Percentiles rank a stretch among this genome's conserved stretches.
phyloP scores from a whole-genome alignment of 2,888 invertebrate species.

The Agonopterix alstromeriana region DNA sequence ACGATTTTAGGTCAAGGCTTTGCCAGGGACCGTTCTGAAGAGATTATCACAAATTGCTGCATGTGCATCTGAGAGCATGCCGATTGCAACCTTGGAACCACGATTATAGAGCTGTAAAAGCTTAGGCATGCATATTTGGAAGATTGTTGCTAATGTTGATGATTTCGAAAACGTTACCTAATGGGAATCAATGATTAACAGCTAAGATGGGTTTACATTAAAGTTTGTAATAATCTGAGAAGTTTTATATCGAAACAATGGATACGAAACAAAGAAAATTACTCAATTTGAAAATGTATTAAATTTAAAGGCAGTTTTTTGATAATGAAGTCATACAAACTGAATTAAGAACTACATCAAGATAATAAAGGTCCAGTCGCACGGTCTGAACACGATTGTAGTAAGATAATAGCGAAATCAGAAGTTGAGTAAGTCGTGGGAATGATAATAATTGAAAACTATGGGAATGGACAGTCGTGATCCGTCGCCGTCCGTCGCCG shows the following conservation, averaged over 20 bases:
- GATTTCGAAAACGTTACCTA: neutral
- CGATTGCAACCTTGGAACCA: neutral
- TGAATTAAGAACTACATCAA: conserved; percentile 3
- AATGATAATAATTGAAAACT: conserved; percentile 48
- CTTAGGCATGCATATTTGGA: neutral
- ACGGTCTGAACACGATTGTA: conserved; percentile 16
- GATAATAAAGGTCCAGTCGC: conserved; percentile 7
- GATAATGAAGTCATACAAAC: neutral
- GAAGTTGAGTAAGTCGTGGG: conserved; percentile 37
- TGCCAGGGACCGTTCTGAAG: conserved; percentile 45
- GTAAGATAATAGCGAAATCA: conserved; percentile 31
- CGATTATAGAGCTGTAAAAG: neutral
- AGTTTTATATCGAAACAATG: too few relatives aligned
- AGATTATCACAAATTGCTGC: conserved; percentile 51
- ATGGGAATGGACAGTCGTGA: conserved; percentile 51
- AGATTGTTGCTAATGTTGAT: neutral
- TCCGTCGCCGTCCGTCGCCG: conserved; percentile 15
- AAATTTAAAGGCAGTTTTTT: neutral
- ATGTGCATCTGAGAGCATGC: conserved; percentile 11
- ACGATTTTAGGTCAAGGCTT: conserved; percentile 69
- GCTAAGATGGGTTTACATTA: too few relatives aligned
- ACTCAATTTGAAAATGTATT: neutral
- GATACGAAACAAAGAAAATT: neutral
- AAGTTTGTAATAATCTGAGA: too few relatives aligned
- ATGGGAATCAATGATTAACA: too few relatives aligned